A percentile compares a stretch with the other conserved stretches of the same genome.
phyloP scores from a whole-genome alignment of 1,140 invertebrate genomes.

The Trichonephila inaurata region DNA sequence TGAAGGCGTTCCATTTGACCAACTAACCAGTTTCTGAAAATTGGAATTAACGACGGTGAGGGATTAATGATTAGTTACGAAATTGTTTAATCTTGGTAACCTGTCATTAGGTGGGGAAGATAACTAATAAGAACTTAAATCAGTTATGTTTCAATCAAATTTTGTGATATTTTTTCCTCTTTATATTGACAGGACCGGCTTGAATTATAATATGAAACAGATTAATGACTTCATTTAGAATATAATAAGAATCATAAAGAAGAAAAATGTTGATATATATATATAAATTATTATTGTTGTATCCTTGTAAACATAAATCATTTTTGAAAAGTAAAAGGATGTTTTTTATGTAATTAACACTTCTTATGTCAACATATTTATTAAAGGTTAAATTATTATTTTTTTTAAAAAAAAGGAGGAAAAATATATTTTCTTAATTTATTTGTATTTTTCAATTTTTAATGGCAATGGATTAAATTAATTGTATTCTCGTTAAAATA shows the following conservation, averaged over 20 bases:
- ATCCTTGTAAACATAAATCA: background rate
- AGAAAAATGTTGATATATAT: background rate
- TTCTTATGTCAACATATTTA: too few relatives aligned
- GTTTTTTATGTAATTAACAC: background rate
- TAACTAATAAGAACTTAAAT: constrained; percentile 2
- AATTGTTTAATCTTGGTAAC: background rate
- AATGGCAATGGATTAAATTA: too few relatives aligned
- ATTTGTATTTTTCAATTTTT: too few relatives aligned
- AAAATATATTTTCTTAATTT: too few relatives aligned
- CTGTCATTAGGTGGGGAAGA: background rate
- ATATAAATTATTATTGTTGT: too few relatives aligned
- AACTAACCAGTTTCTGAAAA: constrained; percentile 12
- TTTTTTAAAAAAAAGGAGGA: too few relatives aligned
- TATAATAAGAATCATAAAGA: background rate
- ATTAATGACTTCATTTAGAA: background rate
- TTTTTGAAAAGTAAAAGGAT: background rate
- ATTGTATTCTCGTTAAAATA: too few relatives aligned
- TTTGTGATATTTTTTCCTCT: background rate
- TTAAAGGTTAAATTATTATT: too few relatives aligned
- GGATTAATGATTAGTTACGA: background rate
- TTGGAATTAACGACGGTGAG: background rate
- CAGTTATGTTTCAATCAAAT: background rate
- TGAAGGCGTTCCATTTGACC: background rate
- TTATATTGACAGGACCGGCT: background rate
- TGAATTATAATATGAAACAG: background rate